These are phyloP conservation scores for Leptopilina myrica DNA, from an alignment of 2,888 invertebrate genomes.

Conservation along the genomic window DNA sequence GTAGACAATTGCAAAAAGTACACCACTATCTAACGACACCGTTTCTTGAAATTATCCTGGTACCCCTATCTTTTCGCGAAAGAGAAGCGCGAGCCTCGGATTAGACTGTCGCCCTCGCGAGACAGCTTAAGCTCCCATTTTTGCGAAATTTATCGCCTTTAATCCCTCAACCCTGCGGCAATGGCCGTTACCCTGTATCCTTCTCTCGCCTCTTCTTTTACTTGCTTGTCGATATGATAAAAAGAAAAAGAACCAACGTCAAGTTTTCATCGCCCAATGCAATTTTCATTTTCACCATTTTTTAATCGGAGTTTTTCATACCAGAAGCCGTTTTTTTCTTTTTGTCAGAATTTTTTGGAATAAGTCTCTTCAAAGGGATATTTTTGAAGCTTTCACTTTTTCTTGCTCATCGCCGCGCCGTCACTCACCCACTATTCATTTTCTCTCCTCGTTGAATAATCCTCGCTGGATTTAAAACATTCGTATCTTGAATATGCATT, in stretches of 20 bases:
- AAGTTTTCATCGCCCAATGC: slow-evolving; percentile 52
- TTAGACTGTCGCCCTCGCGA: slow-evolving; percentile 75
- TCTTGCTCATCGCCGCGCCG: slow-evolving; percentile 3
- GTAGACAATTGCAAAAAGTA: slow-evolving; percentile 72
- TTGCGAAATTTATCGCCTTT: slow-evolving; percentile 77
- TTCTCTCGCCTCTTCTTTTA: slow-evolving; percentile 55
- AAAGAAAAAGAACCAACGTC: slow-evolving; percentile 39
- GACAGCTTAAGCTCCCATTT: slow-evolving; percentile 77
- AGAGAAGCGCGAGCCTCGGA: slow-evolving; percentile 67
- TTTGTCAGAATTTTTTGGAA: slow-evolving; percentile 65
- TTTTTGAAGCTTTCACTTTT: slow-evolving; percentile 6
- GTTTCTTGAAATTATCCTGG: slow-evolving; percentile 59
- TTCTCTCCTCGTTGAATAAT: slow-evolving; percentile 61
- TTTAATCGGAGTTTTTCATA: slow-evolving; percentile 49
- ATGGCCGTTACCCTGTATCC: slow-evolving; percentile 58
- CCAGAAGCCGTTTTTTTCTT: slow-evolving; percentile 50
- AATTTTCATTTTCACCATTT: slow-evolving; percentile 53
- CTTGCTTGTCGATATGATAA: slow-evolving; percentile 50
- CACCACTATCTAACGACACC: slow-evolving; percentile 45
- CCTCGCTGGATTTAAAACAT: slow-evolving; percentile 73
- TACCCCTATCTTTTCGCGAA: slow-evolving; percentile 59
- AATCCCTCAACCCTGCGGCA: slow-evolving; percentile 72
- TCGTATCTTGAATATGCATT: slow-evolving; percentile 74
- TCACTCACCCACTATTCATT: slow-evolving; percentile 40
- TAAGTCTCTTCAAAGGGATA: slow-evolving; percentile 47